phyloP scores from a whole-genome alignment of 1,140 invertebrate genomes.

The Drosophila eugracilis region DNA sequence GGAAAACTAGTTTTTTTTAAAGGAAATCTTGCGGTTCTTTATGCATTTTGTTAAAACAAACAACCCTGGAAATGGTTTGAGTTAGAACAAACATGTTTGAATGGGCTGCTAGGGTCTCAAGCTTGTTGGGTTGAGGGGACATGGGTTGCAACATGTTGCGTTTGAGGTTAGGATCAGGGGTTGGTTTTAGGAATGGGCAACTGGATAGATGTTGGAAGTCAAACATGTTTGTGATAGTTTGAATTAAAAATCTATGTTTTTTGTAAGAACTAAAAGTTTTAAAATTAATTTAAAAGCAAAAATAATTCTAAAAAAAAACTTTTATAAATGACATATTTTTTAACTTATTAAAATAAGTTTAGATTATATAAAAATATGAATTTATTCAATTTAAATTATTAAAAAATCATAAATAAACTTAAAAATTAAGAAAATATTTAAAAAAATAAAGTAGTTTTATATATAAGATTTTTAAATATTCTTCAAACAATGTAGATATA shows the following conservation, averaged over 20 bases:
- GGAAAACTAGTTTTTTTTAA: slow-evolving; percentile 52
- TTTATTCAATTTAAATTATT: no score
- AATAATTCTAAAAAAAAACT: no score
- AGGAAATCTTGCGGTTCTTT: slow-evolving; percentile 46
- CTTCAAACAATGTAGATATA: no score
- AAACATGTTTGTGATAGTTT: neutral
- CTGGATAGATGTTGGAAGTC: neutral
- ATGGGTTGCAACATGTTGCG: slow-evolving; percentile 1
- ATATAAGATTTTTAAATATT: neutral
- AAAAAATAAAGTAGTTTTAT: neutral
- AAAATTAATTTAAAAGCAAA: neutral
- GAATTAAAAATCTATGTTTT: no score
- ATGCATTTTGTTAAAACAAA: slow-evolving; percentile 18
- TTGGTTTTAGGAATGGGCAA: neutral
- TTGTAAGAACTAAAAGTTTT: no score
- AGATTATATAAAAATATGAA: no score
- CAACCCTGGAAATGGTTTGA: slow-evolving; percentile 43
- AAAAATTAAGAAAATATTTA: no score
- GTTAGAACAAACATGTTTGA: slow-evolving; percentile 40
- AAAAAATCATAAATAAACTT: no score
- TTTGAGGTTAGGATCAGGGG: slow-evolving; percentile 14
- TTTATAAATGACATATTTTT: no score
- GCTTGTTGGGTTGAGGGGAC: slow-evolving; percentile 19
- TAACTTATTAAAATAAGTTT: no score
- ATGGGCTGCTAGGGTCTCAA: neutral